phyloP scores from a whole-genome alignment of 2,113 vertebrate genomes.

The Tonatia bakeri region DNA sequence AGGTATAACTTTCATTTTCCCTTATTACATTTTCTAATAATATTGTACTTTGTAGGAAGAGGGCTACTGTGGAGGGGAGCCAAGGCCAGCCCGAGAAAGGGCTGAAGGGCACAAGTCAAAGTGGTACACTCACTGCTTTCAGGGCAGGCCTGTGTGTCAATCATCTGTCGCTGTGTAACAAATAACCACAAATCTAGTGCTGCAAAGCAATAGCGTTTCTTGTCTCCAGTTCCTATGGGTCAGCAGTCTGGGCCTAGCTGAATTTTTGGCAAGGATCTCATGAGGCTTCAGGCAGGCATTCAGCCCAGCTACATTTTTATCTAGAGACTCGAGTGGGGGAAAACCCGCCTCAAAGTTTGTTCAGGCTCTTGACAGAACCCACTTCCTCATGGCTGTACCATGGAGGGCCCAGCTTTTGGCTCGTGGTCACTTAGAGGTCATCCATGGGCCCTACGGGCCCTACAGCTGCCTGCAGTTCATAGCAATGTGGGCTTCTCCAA shows the following conservation, averaged over 20 bases:
- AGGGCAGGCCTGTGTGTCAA: background rate
- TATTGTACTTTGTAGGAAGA: background rate
- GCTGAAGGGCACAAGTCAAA: background rate
- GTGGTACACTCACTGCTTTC: background rate
- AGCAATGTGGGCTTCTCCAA: background rate
- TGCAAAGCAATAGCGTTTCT: background rate
- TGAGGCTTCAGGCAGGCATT: background rate
- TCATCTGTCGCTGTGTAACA: background rate
- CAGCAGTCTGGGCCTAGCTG: background rate
- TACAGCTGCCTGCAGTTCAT: background rate
- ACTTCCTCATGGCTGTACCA: background rate
- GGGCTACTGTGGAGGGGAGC: background rate
- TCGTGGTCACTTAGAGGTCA: background rate
- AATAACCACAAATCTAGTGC: background rate
- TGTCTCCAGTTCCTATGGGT: background rate
- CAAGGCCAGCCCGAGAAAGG: background rate
- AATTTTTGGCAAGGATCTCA: background rate
- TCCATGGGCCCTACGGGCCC: too few relatives aligned
- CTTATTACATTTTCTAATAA: background rate
- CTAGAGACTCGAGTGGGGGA: background rate
- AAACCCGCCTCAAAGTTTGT: background rate
- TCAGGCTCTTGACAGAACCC: background rate
- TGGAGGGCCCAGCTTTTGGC: too few relatives aligned
- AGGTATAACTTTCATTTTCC: background rate
- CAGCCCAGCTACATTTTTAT: background rate